Evolutionary conservation across 1,140 invertebrate genomes (phyloP).

Genomic region (Aphelenchoides avenae): DNA sequence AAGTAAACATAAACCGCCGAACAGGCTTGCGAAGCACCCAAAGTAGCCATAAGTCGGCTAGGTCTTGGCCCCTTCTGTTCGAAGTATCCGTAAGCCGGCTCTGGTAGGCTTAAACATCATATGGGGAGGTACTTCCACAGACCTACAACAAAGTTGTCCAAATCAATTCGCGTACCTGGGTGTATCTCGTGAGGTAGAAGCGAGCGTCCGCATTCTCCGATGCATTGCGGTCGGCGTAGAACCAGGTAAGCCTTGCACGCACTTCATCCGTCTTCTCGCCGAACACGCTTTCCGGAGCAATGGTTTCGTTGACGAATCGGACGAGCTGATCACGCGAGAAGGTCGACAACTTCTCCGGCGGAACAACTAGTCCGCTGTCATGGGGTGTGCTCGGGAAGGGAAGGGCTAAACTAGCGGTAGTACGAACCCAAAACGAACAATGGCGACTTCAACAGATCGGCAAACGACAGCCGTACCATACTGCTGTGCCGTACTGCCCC

Average conservation of each 20-base stretch:
- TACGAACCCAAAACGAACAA: neutral
- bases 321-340: conserved; percentile 31
- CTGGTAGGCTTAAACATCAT: too few relatives aligned
- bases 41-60: too few relatives aligned
- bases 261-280: conserved; percentile 31
- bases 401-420: conserved; percentile 15
- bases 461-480: neutral
- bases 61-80: too few relatives aligned
- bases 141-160: too few relatives aligned
- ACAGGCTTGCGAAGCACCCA: too few relatives aligned
- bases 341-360: conserved; percentile 15
- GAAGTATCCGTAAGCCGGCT: too few relatives aligned
- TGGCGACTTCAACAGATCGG: neutral
- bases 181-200: conserved; percentile 38
- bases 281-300: conserved; percentile 24
- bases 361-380: conserved; percentile 20
- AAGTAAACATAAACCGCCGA: too few relatives aligned
- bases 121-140: too few relatives aligned
- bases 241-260: conserved; percentile 17
- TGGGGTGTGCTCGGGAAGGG: conserved; percentile 31
- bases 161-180: conserved; percentile 24
- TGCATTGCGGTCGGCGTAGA: conserved; percentile 28
- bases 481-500: too few relatives aligned
- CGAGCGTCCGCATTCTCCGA: neutral
- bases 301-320: conserved; percentile 15